phyloP scores from a whole-genome alignment of 2,797 vertebrate genomes.

The Poeciliopsis turneri region DNA sequence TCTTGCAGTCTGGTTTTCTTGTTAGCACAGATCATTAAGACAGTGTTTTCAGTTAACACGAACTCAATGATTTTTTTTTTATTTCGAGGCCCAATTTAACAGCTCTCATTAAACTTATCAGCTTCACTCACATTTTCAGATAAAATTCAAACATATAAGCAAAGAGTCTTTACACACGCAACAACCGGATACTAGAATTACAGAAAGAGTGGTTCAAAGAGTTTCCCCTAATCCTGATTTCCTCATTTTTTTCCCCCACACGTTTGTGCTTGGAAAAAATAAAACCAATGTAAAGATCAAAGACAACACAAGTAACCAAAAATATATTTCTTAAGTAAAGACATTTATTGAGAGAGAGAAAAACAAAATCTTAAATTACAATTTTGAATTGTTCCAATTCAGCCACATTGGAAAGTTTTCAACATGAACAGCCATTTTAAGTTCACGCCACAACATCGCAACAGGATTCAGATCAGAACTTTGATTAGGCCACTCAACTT shows the following conservation, averaged over 20 bases:
- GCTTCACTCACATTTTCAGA: neutral
- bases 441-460: no score
- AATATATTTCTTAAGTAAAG: neutral
- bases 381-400: no score
- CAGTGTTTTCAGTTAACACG: neutral
- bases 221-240: neutral
- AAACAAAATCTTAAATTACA: no score
- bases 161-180: neutral
- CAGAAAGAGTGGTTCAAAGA: neutral
- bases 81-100: neutral
- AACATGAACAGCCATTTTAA: no score
- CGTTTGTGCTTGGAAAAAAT: neutral
- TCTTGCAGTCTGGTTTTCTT: neutral
- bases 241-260: neutral
- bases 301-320: neutral
- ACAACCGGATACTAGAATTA: neutral
- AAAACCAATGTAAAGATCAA: neutral
- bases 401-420: no score
- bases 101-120: neutral
- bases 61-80: neutral
- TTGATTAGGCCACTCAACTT: no score
- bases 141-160: neutral
- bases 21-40: neutral
- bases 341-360: no score
- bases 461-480: no score